Evolutionary conservation across 2,888 invertebrate species (phyloP), one percentile per base, ranked within the genome.

Genomic region (Helleia helle): DNA sequence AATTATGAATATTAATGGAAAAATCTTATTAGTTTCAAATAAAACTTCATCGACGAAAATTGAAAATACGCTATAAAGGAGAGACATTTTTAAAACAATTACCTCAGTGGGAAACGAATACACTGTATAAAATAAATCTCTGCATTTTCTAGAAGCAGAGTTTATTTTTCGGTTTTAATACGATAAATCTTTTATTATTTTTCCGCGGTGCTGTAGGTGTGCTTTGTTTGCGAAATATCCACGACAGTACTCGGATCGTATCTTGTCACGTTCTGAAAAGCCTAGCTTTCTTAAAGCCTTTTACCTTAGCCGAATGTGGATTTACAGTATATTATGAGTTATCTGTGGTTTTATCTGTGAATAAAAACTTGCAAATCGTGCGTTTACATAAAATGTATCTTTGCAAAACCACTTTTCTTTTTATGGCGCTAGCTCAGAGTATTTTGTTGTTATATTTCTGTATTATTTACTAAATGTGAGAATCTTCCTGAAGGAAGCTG

Each of bases 281-380:
- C 31, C 40, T 31, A 11, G 26, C 31, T 40, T 40, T 15, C 25
- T 15, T 17, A 15, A 24, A 25, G 11, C 11, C 36, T 13, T n/a
- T n/a, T n/a, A n/a, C n/a, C n/a, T n/a, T n/a, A 26, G 31, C 40
- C 9, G 31, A 40, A 31, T 34, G 24, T 31, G 31, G 25, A 17
- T 40, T 9, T 31, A 31, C 18, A 22, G 22, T 18, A 30, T 15
- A 9, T 30, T 15, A 34, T 22, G 9, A 22, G 18, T 22, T 34
- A 34, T 22, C 34, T 22, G 18, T 4, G 34, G 7, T 12, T 18
- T 8, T 12, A 34, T 22, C 34, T 5, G 7, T 1, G 22, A 7
- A 18, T 34, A 8, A 34, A 34, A 22, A 4, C 18, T 34, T 12
- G 34, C 34, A 34, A 34, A 34, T 34, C 34, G 34, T 18, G 34